Base-by-base conservation (phyloP, 2,113 vertebrate species). In the Urocolius indicus region DNA sequence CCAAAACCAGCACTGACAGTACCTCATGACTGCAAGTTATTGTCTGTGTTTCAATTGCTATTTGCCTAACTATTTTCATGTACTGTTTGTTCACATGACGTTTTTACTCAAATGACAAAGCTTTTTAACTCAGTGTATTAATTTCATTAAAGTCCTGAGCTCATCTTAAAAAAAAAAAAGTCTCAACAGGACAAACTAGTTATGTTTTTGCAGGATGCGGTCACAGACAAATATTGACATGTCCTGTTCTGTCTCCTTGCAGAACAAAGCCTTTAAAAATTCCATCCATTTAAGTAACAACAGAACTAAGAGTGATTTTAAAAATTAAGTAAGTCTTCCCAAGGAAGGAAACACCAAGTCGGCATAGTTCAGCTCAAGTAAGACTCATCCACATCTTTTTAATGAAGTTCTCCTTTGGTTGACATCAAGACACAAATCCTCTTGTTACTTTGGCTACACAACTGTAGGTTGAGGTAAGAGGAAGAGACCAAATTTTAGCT, bases 141-240 rank as follows among this genome's bases (percentile, higher is more conserved):
- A 78, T 76, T 74, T 72, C 38, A 43, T 88, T 92, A 92, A 74
- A 94, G 80, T 87, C 86, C 57, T 89, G 69, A 89, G 76, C 46
- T 93, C 58, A 92, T 90, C 43, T 91, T 62, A 41, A 81, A 89
- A 59, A 75, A 78, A 66, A 74, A 80, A 69, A 58, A 24, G 48
- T 27, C 65, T 75, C 41, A 88, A 83, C 54, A 80, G 55, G 63
- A 91, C 78, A 66, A 87, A 79, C 82, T 34, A 90, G 83, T 89
- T 57, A 59, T 87, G 68, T 20, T 83, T 94, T 78, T 91, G 41
- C 94, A 94, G 95, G 93, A 96, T 94, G 91, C 2, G 27, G 93
- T 89, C 81, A 84, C 84, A 85, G 91, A 72, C 94, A 95, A 96
- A 96, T 91, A 96, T 94, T 96, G 94, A 91, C 93, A 91, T 32